A percentile compares a stretch with the other conserved stretches of the same genome.
These are phyloP conservation scores for Liposcelis brunnea DNA, from an alignment of 2,888 invertebrate genomes.

Conservation along the genomic window DNA sequence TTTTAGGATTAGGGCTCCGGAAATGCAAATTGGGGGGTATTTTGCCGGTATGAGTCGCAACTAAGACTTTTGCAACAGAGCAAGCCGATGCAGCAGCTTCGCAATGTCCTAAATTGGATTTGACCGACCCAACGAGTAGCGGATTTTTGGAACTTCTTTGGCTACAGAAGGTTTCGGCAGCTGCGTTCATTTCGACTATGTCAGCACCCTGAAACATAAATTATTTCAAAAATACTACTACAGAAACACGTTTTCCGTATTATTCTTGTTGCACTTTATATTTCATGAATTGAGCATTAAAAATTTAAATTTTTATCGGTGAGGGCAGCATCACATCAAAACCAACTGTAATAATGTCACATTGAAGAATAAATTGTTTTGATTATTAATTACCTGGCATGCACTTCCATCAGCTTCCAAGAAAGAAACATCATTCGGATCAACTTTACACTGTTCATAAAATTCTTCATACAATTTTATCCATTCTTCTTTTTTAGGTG, in stretches of 20 bases:
- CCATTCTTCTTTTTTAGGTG: conserved; percentile 13
- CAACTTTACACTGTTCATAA: conserved; percentile 30
- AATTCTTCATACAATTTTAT: conserved; percentile 26
- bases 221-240: no score
- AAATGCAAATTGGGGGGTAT: conserved; percentile 21
- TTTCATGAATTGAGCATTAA: no score
- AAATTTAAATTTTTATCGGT: no score
- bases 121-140: conserved; percentile 39
- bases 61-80: conserved; percentile 28
- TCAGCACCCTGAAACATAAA: conserved; percentile 26
- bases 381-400: conserved; percentile 26
- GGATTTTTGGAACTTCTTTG: conserved; percentile 28
- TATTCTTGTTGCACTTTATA: no score
- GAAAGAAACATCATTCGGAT: conserved; percentile 32
- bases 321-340: no score
- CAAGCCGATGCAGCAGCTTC: conserved; percentile 33
- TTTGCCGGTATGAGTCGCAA: conserved; percentile 18
- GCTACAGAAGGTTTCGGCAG: conserved; percentile 28
- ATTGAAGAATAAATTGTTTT: no score
- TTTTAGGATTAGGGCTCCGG: conserved; percentile 16
- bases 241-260: neutral
- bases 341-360: no score
- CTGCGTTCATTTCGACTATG: conserved; percentile 35
- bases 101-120: conserved; percentile 42
- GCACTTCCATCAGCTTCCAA: conserved; percentile 45